Evolutionary conservation across 2,113 vertebrate genomes (phyloP), one percentile per base, ranked within the genome.

Genomic region (Plestiodon gilberti): DNA sequence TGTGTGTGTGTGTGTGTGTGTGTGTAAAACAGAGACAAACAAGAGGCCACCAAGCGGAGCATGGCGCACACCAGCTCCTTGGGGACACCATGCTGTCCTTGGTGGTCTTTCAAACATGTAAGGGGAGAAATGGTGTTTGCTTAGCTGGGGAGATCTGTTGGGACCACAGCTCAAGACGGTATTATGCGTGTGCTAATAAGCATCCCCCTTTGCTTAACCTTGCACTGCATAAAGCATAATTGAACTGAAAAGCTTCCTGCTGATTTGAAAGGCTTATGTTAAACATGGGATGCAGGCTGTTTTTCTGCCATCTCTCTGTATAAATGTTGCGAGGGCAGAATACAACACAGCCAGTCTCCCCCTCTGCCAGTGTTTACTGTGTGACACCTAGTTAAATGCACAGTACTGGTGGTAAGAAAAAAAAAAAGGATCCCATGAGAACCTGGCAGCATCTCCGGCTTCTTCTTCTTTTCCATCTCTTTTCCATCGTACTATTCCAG

Each of bases 161-260:
- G 64, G 62, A 90, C 90, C 30, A 71, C 13, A 65, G 80, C 33
- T 73, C 88, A 67, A 76, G 83, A 85, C 88, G 59, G 80, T 87
- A 84, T 30, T 85, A 85, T 94, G 17, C 17, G 88, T 90, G 85
- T 87, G 84, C 83, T 91, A 92, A 94, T 93, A 93, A 88, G 86
- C 28, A 22, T 90, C 85, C 90, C 75, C 70, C 0, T n/a, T 93
- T 90, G 82, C 83, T 93, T 93, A 93, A 91, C 84, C 87, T 90
- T 92, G 83, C 83, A 87, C 76, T 93, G 61, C 67, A 91, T 92
- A 92, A 94, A 95, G 82, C 92, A 86, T 93, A 94, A 93, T 61
- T 94, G 83, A 95, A 87, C 83, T 86, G 88, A 90, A 84, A 84
- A 91, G 88, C 81, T 92, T 95, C 82, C 78, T 88, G 90, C 93